A percentile compares a stretch with the other conserved stretches of the same genome.
Conservation (phyloP, 2,113 vertebrate genomes). For the Falco punctatus region DNA sequence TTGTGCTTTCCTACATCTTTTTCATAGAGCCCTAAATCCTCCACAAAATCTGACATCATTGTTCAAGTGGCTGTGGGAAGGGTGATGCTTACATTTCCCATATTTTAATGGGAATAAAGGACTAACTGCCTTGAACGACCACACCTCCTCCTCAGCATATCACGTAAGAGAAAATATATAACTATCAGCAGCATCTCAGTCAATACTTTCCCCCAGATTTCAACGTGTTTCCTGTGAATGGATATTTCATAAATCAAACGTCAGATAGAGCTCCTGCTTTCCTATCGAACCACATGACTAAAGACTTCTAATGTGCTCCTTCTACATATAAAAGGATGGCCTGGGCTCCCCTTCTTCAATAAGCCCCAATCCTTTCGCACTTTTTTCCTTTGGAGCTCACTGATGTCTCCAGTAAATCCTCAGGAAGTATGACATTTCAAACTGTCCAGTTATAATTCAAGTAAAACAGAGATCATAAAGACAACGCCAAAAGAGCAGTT, state of each 20-base stretch:
- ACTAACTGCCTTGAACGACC: constrained; percentile 11
- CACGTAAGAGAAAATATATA: not conserved
- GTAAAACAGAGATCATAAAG: not conserved
- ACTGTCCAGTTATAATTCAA: not conserved
- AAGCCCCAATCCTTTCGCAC: rapidly evolving
- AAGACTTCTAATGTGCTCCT: not conserved
- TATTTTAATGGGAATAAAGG: not conserved
- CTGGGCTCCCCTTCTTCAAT: not conserved
- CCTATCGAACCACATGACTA: not conserved
- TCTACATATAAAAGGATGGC: not conserved
- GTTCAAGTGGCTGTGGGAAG: constrained; percentile 25
- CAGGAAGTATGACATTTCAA: not conserved
- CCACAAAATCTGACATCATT: constrained; percentile 34
- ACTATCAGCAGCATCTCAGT: not conserved
- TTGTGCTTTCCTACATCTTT: constrained; percentile 26
- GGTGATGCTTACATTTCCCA: not conserved
- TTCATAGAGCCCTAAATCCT: not conserved
- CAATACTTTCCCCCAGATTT: not conserved
- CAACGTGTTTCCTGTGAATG: not conserved
- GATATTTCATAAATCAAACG: not conserved
- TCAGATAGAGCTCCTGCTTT: not conserved
- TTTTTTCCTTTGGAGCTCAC: not conserved
- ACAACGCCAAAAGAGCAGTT: not conserved
- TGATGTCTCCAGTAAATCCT: not conserved
- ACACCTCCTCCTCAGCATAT: not conserved